phyloP scores from a whole-genome alignment of 2,113 vertebrate genomes.

The Cyanistes caeruleus region DNA sequence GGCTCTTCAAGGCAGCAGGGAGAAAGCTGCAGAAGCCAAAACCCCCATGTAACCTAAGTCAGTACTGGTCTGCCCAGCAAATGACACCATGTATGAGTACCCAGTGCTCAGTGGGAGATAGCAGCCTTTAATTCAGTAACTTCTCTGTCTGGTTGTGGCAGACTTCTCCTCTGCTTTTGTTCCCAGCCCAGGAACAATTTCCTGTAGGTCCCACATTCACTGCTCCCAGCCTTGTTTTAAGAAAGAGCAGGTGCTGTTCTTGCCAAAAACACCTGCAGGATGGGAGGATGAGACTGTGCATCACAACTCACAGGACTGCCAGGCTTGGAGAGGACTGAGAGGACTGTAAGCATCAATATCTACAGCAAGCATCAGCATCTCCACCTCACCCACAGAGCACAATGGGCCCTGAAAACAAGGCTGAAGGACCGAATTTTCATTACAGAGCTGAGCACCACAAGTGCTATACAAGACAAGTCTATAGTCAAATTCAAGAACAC shows the following conservation, averaged over 20 bases:
- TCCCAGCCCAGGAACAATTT: not conserved
- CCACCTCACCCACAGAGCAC: not conserved
- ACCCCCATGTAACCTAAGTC: not conserved
- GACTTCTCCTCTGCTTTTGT: not conserved
- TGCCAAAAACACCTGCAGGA: not conserved
- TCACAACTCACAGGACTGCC: not conserved
- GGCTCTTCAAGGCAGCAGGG: not conserved
- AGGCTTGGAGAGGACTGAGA: not conserved
- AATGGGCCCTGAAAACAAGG: not conserved
- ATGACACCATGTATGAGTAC: not conserved
- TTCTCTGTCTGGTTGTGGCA: not conserved
- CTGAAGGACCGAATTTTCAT: slow-evolving; percentile 64
- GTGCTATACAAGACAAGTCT: too few relatives aligned
- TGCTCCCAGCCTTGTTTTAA: not conserved
- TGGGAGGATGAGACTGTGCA: not conserved
- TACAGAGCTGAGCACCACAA: slow-evolving; percentile 73
- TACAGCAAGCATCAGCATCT: not conserved
- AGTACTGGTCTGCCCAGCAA: not conserved
- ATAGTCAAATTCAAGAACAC: slow-evolving; percentile 73
- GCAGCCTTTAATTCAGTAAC: not conserved
- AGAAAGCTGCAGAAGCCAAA: not conserved
- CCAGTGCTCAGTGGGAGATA: not conserved
- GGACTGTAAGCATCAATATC: accelerated
- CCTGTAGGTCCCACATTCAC: not conserved
- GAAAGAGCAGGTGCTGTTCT: not conserved